phyloP scores from a whole-genome alignment of 2,888 invertebrate species.

The Amblyjoppa proteus region DNA sequence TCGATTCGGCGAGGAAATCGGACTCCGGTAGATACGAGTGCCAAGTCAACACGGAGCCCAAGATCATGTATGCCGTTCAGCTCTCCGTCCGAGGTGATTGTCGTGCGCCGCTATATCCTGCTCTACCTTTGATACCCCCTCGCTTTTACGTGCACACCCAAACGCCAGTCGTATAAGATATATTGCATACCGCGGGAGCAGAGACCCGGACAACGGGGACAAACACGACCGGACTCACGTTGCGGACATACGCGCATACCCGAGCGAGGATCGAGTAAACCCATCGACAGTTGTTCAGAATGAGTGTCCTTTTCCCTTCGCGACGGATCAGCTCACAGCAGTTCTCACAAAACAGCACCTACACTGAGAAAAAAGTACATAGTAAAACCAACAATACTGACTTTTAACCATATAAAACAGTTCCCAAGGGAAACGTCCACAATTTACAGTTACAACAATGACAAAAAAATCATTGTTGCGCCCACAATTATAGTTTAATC shows the following conservation, averaged over 20 bases:
- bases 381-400: too few species aligned
- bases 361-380: neutral
- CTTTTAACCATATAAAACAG: too few species aligned
- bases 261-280: neutral
- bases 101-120: conserved; percentile 47
- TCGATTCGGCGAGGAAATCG: conserved; percentile 87
- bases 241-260: neutral
- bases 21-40: conserved; percentile 91
- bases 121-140: neutral
- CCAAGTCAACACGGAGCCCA: conserved; percentile 91
- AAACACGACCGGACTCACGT: conserved; percentile 9
- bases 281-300: conserved; percentile 20
- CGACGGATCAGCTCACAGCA: neutral
- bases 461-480: too few species aligned
- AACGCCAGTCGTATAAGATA: neutral
- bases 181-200: neutral
- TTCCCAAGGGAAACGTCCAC: too few species aligned
- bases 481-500: too few species aligned
- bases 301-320: neutral
- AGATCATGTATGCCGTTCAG: conserved; percentile 89
- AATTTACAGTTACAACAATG: too few species aligned
- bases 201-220: conserved; percentile 4
- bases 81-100: conserved; percentile 88
- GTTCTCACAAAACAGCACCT: neutral
- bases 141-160: neutral